Conservation (phyloP, 1,140 invertebrate genomes). For the Drosophila setifemur region DNA sequence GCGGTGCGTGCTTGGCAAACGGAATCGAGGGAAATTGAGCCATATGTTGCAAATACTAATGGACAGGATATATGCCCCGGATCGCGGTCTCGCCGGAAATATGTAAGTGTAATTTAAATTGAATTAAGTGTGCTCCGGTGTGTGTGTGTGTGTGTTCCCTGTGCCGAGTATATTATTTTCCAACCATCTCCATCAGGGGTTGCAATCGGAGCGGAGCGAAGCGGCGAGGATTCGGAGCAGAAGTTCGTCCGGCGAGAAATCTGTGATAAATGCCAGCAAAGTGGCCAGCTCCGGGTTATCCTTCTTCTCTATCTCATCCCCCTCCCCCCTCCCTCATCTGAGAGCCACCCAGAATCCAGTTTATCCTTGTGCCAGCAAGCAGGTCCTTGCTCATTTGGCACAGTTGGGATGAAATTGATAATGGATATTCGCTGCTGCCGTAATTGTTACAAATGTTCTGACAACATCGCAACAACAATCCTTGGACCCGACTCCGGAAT, state of each 20-base stretch:
- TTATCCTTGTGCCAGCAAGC: not conserved
- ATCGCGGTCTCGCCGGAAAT: constrained; percentile 55
- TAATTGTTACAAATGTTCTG: constrained; percentile 75
- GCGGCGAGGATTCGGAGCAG: no score
- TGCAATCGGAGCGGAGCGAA: no score
- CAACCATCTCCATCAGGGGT: no score
- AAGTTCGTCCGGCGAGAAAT: constrained; percentile 32
- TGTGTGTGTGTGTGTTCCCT: no score
- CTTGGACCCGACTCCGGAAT: not conserved
- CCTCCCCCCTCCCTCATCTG: no score
- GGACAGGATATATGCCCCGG: constrained; percentile 44
- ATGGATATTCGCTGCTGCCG: constrained; percentile 39
- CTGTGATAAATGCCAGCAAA: constrained; percentile 72
- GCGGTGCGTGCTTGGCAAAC: constrained; percentile 38
- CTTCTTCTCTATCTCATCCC: not conserved
- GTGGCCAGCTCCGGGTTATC: no score
- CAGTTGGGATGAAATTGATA: constrained; percentile 44
- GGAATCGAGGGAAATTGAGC: constrained; percentile 76
- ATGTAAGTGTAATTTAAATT: constrained; percentile 82
- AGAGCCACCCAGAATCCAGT: no score
- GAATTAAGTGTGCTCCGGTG: constrained; percentile 69
- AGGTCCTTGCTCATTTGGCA: not conserved
- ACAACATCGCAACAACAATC: constrained; percentile 12
- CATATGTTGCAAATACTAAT: constrained; percentile 82
- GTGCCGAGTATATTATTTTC: constrained; percentile 51